Conservation (phyloP, 1,140 invertebrate genomes). For the Drosophila varians region DNA sequence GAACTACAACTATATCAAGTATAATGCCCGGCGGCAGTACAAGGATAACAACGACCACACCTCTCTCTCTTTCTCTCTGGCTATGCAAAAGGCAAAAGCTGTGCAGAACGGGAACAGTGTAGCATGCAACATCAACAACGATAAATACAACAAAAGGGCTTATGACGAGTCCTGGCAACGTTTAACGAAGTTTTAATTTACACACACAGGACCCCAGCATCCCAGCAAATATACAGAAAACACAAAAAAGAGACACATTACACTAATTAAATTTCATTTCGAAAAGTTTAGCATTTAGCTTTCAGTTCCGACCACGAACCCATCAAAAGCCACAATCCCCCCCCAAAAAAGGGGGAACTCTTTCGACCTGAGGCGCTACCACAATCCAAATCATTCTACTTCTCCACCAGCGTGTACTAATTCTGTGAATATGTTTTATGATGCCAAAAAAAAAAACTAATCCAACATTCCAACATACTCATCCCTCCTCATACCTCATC, state of each 20-base stretch:
- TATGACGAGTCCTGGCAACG: conserved; percentile 54
- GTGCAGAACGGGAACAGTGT: conserved; percentile 29
- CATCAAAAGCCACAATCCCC: conserved; percentile 46
- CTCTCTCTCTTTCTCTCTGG: conserved; percentile 7
- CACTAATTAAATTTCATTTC: conserved; percentile 79
- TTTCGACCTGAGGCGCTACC: too few relatives aligned
- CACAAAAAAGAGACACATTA: conserved; percentile 39
- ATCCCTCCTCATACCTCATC: conserved; percentile 13
- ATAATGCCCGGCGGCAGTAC: conserved; percentile 41
- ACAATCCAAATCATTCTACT: conserved; percentile 1
- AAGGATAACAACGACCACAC: conserved; percentile 45
- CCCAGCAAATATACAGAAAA: too few relatives aligned
- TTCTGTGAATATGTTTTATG: conserved; percentile 57
- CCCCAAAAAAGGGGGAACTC: conserved; percentile 1
- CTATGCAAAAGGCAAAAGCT: conserved; percentile 46
- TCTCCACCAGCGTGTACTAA: conserved; percentile 20
- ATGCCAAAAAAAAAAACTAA: conserved; percentile 37
- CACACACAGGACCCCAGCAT: conserved; percentile 34
- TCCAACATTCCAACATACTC: conserved; percentile 2
- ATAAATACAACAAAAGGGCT: conserved; percentile 34
- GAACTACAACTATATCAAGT: conserved; percentile 17
- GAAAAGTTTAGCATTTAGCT: conserved; percentile 49
- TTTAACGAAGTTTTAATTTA: conserved; percentile 78
- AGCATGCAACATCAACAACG: conserved; percentile 34
- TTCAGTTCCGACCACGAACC: conserved; percentile 30